Evolutionary conservation across 2,797 vertebrate species (phyloP), one percentile per base, ranked within the genome.

Genomic region (Otolemur crassicaudatus): DNA sequence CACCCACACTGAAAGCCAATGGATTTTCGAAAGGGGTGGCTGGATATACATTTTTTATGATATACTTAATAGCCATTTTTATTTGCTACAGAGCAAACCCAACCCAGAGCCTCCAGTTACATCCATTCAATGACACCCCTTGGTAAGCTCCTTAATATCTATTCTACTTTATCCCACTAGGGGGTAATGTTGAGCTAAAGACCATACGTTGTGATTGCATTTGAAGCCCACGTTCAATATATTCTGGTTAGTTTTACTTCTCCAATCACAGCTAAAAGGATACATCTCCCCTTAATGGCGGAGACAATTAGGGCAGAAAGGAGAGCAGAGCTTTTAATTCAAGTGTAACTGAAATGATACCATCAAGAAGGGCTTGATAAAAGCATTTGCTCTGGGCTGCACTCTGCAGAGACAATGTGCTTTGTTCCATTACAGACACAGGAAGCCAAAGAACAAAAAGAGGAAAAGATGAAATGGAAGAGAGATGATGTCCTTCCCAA

Each of bases 341-440:
- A 29, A 3, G 0, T 43, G 31, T 27, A 9, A 1, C 0, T 75
- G 73, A 75, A 80, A 84, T 14, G 11, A 31, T 49, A 80, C 46
- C 25, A 46, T 72, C 25, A 46, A 37, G 43, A 87, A 67, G 0
- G 63, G 29, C 31, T 29, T 72, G 58, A 58, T 1, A 16, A 12
- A 58, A 23, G 34, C 7, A 0, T 8, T 0, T 34, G 53, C 49
- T 53, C 49, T n/a, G 37, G 27, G 34, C 46, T 14, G 22, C 63
- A 22, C 27, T 9, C 1, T 0, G 40, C 12, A 13, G 23, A 65
- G 7, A 75, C 73, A 25, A 40, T 2, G 0, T 1, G 0, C 17
- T 46, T 6, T 16, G 25, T 11, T 87, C 61, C 40, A 2, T 84
- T 20, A 7, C 0, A 1, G 61, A 37, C 2, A 16, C 19, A 7